Conservation (phyloP, 2,113 vertebrate genomes). For the Acinonyx jubatus region DNA sequence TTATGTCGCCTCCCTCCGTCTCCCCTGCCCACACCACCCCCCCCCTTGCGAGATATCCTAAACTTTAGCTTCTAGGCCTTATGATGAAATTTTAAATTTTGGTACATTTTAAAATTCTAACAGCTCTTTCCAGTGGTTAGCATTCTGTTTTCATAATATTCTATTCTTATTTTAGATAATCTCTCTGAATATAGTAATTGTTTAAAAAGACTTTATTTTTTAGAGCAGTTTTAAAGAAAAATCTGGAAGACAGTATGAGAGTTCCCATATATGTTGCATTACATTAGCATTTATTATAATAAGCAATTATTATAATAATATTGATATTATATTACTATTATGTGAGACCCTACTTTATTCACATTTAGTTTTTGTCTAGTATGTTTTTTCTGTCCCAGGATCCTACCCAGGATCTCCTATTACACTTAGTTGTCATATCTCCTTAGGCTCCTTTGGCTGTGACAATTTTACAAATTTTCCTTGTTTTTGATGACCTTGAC, state of each 20-base stretch:
- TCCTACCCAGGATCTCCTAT: not conserved
- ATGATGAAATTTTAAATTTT: not conserved
- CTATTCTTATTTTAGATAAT: slow-evolving; percentile 14
- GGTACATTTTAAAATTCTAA: not conserved
- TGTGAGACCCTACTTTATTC: not conserved
- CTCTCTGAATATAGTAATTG: not conserved
- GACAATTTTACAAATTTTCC: not conserved
- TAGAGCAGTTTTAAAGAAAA: not conserved
- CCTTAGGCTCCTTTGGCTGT: not conserved
- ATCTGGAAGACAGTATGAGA: not conserved
- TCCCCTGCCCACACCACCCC: not conserved
- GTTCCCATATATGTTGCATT: not conserved
- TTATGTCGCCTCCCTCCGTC: not conserved
- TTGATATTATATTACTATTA: slow-evolving; percentile 5
- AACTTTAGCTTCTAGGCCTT: slow-evolving; percentile 12
- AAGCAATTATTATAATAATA: not conserved
- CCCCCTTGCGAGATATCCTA: not conserved
- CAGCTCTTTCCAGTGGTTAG: not conserved
- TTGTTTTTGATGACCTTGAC: not conserved
- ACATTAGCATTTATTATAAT: not conserved
- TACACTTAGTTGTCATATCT: slow-evolving; percentile 1
- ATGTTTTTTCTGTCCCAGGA: not conserved
- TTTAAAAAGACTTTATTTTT: slow-evolving; percentile 7
- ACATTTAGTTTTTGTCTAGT: not conserved
- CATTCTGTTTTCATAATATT: slow-evolving; percentile 22